These are phyloP conservation scores for Chalcosyrphus nemorum DNA, from an alignment of 2,888 invertebrate species.

Conservation along the genomic window DNA sequence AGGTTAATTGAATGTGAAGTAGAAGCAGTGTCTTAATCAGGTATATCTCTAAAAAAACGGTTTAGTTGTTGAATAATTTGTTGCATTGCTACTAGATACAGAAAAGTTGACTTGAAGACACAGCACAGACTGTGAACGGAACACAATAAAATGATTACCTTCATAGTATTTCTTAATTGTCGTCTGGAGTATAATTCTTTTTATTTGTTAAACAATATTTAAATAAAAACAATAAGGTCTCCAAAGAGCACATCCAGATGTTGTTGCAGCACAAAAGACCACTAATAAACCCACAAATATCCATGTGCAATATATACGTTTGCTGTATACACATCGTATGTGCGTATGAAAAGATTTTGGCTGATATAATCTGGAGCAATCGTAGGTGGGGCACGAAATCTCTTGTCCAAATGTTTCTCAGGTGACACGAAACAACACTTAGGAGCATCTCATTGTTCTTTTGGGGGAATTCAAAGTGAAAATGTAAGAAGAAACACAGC, in stretches of 20 bases:
- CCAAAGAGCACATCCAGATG: background rate
- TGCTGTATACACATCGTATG: background rate
- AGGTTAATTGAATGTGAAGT: too few relatives aligned
- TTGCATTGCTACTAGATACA: too few relatives aligned
- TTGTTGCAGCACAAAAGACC: background rate
- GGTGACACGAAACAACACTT: constrained; percentile 83
- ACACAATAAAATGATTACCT: too few relatives aligned
- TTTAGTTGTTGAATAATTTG: too few relatives aligned
- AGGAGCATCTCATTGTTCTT: constrained; percentile 77
- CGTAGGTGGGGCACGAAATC: constrained; percentile 74
- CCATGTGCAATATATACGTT: background rate
- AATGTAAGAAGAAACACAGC: constrained; percentile 53
- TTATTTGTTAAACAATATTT: background rate
- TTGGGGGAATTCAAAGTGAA: constrained; percentile 58
- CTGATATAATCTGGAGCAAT: constrained; percentile 25
- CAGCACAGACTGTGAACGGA: too few relatives aligned
- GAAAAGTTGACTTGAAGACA: too few relatives aligned
- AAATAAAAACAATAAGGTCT: background rate
- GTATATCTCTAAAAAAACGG: too few relatives aligned
- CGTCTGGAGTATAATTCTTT: background rate
- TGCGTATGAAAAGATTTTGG: constrained; percentile 8
- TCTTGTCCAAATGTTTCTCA: constrained; percentile 82
- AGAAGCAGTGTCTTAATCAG: too few relatives aligned
- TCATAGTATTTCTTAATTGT: too few relatives aligned
- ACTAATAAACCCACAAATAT: background rate